Evolutionary conservation across 2,888 invertebrate species (phyloP).

Genomic region (Pheosia gnoma): DNA sequence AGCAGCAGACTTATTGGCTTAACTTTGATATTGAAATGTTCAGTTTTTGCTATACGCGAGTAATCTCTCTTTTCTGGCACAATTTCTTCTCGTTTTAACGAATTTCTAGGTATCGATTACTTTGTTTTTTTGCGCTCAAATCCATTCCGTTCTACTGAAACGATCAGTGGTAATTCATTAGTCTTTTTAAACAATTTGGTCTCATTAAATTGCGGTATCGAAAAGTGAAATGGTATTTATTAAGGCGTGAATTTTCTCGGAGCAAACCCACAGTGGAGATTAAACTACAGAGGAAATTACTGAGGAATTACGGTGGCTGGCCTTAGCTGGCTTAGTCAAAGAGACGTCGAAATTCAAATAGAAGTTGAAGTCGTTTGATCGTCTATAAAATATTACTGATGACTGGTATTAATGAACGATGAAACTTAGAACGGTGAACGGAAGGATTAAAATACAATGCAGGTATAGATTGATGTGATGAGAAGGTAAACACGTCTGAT

Average conservation of each 20-base stretch:
- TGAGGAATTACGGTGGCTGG: slow-evolving; percentile 58
- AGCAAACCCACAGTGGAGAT: slow-evolving; percentile 43
- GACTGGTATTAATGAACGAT: slow-evolving; percentile 5
- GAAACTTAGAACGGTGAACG: no score
- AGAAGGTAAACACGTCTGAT: no score
- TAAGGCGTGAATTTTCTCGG: slow-evolving; percentile 42
- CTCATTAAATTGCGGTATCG: slow-evolving; percentile 28
- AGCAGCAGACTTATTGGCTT: slow-evolving; percentile 20
- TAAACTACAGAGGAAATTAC: slow-evolving; percentile 61
- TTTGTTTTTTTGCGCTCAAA: slow-evolving; percentile 9
- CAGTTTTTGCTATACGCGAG: slow-evolving; percentile 46
- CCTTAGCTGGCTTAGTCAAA: slow-evolving; percentile 55
- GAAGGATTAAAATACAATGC: no score
- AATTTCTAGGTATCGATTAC: slow-evolving; percentile 10
- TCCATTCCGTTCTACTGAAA: slow-evolving; percentile 9
- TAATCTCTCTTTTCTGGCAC: slow-evolving; percentile 28
- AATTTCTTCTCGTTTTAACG: slow-evolving; percentile 11
- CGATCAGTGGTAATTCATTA: slow-evolving; percentile 2
- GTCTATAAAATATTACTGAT: slow-evolving; percentile 41
- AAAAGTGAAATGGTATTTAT: slow-evolving; percentile 35
- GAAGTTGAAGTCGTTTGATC: slow-evolving; percentile 70
- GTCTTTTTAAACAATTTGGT: slow-evolving; percentile 25
- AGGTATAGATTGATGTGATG: no score
- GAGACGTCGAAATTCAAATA: slow-evolving; percentile 53
- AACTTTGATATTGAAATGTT: slow-evolving; percentile 43